Base-by-base conservation (phyloP, 1,140 invertebrate species). In the Drosophila baimaii region DNA sequence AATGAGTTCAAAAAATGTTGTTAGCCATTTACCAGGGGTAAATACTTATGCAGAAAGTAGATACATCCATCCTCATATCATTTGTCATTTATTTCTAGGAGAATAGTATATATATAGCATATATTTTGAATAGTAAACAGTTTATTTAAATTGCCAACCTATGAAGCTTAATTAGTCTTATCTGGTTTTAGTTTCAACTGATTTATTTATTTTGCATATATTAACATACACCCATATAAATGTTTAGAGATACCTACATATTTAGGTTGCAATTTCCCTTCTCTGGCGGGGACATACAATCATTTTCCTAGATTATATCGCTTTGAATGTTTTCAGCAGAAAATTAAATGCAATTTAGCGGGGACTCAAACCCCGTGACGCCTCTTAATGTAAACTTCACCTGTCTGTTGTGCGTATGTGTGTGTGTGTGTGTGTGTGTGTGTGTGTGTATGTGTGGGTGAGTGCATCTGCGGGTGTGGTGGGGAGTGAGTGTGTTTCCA, bases 341-440 rank as follows among this genome's bases (percentile, higher is more conserved):
- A 89, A 89, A 89, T 88, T 88, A 88, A 86, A 78, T 77, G 80
- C 83, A 83, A 71, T 88, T 88, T 88, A 77, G 77, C 62, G 43
- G 47, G 37, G 64, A 74, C 63, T 66, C 41, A 57, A 68, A 69
- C 51, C 58, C 27, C 19, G 41, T 17, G 29, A 43, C 49, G 54
- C 62, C 43, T 51, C 72, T 77, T 69, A 77, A 74, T 74, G 79
- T 33, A 80, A 88, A 77, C 81, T 89, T 63, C 57, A 55, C 41
- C 66, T 78, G 64, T 68, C 51, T 52, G 49, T 29, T 10, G 19
- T 37, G 51, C 51, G 29, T 64, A 44, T 41, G 35, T 17, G 27
- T 41, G 19, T 58, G 55, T 65, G 44, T 52, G 55, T 21, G 37
- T 57, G 35, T 44, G 54, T 29, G 21, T 39, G 37, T 31, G 49